A percentile compares a stretch with the other conserved stretches of the same genome.
phyloP scores from a whole-genome alignment of 2,113 vertebrate genomes.

The Hydrolagus affinis region DNA sequence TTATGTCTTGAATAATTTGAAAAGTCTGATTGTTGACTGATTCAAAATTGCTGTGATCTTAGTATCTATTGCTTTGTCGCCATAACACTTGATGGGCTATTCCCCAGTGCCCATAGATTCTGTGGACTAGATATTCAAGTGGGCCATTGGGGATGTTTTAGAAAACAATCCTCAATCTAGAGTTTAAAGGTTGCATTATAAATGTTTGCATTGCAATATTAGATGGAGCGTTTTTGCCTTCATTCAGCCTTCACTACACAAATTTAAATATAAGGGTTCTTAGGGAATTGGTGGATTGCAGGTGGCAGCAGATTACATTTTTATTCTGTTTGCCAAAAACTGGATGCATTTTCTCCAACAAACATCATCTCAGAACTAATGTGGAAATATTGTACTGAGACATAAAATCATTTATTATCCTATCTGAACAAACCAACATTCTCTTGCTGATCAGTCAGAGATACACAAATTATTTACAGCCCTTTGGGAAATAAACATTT shows the following conservation, averaged over 20 bases:
- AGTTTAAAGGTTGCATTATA: not conserved
- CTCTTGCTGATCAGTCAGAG: not conserved
- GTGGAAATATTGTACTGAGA: not conserved
- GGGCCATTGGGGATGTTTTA: too few relatives aligned
- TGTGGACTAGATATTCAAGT: not conserved
- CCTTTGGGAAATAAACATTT: not conserved
- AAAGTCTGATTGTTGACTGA: not conserved
- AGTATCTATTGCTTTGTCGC: not conserved
- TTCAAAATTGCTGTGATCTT: not conserved
- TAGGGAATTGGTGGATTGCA: not conserved
- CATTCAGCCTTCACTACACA: too few relatives aligned
- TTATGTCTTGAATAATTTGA: not conserved
- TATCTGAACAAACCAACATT: not conserved
- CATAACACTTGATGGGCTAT: not conserved
- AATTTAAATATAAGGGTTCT: too few relatives aligned
- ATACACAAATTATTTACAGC: not conserved
- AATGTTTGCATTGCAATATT: not conserved
- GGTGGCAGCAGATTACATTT: not conserved
- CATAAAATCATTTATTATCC: not conserved
- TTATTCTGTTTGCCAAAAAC: not conserved
- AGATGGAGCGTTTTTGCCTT: not conserved
- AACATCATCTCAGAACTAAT: not conserved
- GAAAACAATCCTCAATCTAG: not conserved
- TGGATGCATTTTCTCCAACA: not conserved
- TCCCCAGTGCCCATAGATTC: not conserved